Conservation (phyloP, 2,113 vertebrate genomes). For the Tonatia bakeri region DNA sequence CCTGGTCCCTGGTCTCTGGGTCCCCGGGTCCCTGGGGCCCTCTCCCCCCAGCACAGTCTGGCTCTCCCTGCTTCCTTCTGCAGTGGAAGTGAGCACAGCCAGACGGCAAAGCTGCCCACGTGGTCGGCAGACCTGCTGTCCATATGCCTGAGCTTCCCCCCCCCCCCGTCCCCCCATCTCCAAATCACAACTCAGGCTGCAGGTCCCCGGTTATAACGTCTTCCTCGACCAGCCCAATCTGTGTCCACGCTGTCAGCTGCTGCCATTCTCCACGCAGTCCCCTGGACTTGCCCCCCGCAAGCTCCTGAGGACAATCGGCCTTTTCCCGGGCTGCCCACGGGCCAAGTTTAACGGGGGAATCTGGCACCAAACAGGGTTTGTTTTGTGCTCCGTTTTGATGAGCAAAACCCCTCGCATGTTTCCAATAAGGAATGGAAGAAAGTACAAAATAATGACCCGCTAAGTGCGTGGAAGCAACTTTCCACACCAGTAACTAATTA, state of each 20-base stretch:
- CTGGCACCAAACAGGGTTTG: background rate
- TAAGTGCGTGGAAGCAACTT: slow-evolving; percentile 13
- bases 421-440: slow-evolving; percentile 45
- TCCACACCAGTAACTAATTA: slow-evolving; percentile 43
- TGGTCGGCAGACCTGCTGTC: background rate
- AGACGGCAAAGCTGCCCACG: background rate
- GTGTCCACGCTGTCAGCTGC: background rate
- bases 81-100: too few species aligned
- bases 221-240: background rate
- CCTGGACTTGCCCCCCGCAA: background rate
- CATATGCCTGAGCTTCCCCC: background rate
- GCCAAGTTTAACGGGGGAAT: background rate
- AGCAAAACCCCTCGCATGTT: slow-evolving; percentile 34
- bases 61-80: background rate
- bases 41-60: background rate
- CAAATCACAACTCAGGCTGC: background rate
- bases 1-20: too few species aligned
- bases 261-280: background rate
- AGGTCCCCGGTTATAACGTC: background rate
- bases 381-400: background rate
- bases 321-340: background rate
- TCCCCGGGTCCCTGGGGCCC: too few species aligned
- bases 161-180: background rate
- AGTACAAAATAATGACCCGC: slow-evolving; percentile 1
- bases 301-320: background rate